Evolutionary conservation across 2,797 vertebrate genomes (phyloP), one percentile per base, ranked within the genome.

Genomic region (Hydrophis major): DNA sequence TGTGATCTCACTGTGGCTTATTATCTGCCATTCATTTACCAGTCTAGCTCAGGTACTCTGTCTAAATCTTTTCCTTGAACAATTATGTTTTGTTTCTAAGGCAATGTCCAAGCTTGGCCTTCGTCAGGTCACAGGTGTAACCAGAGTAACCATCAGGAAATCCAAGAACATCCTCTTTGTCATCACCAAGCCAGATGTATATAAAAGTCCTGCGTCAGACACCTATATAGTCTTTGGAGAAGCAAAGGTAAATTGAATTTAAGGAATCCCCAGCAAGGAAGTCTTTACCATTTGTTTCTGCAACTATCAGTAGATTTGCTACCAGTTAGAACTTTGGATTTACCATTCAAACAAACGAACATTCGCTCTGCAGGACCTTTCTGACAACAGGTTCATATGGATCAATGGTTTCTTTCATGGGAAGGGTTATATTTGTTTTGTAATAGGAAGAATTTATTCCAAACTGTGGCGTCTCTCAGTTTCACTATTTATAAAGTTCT

Each of bases 161-260:
- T 99, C 99, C 92, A 99, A 99, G 98, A 99, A 99, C 98, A 99
- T 99, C 97, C 97, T 99, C 93, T 99, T 99, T 28, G 99, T 99
- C 97, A 99, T 99, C 95, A 99, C 99, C 96, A 99, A 99, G 97
- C 99, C 99, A 98, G 99, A 99, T 22, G 99, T 99, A 94, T 99
- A 99, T 97, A 99, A 99, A 98, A 99, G 99, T 96, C 99, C 99
- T 0, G 99, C 99, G 2, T 99, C 99, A 97, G 99, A 99, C 97
- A 99, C 99, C 92, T 99, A 99, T 96, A 99, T 99, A 4, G 99
- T 99, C 94, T 99, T 99, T 0, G 99, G 99, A 0, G 99, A 99
- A 97, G 99, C 99, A 3, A 99, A 99, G 99, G 99, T 99, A 93
- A 96, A 96, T 89, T 53, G 83, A 5, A 6, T 55, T 89, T 20